Base-by-base conservation (phyloP, 2,113 vertebrate genomes). In the Rafetus swinhoei region DNA sequence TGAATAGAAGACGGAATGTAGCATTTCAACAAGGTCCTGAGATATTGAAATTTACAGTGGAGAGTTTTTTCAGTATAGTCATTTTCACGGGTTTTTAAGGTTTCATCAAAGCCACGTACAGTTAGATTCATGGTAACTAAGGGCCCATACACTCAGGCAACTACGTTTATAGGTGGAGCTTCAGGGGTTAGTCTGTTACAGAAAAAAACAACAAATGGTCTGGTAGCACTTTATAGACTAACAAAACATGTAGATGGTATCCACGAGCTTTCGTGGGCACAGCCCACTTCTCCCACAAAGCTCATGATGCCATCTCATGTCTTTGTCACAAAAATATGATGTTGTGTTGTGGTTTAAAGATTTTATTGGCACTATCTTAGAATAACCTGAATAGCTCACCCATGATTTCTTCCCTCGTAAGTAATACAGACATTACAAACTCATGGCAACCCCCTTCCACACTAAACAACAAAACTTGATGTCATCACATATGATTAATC, bases 1-100 rank as follows among this genome's bases (percentile, higher is more conserved):
- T 32, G 39, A 0, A 6, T 13, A 52, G 45, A 72, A 72, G 12
- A 2, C 32, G 45, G 83, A 72, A 52, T n/a, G 14, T 45, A 0
- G 0, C 39, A 62, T 2, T 19, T 32, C 54, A 87, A 45, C 50
- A 56, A 53, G 55, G 29, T 60, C 76, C 15, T 82, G 54, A 55
- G 11, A 69, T 53, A 14, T 3, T 52, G 12, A 50, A 50, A 39
- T 50, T 77, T 50, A 77, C 25, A 45, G 21, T 77, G 45, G 2
- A 15, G 69, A 52, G 19, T n/a, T 35, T 79, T 83, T 13, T 35
- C 55, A 3, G 18, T 74, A 57, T 35, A 29, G 10, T 16, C 15
- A 52, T 18, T 5, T 14, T 4, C 4, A 60, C 29, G 4, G 15
- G 53, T 52, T 72, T n/a, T 35, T 24, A 53, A 76, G 69, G 45